Percentiles rank a stretch among this genome's conserved stretches.
Evolutionary conservation across 2,888 invertebrate genomes (phyloP).

Genomic region (Mimachlamys varia): DNA sequence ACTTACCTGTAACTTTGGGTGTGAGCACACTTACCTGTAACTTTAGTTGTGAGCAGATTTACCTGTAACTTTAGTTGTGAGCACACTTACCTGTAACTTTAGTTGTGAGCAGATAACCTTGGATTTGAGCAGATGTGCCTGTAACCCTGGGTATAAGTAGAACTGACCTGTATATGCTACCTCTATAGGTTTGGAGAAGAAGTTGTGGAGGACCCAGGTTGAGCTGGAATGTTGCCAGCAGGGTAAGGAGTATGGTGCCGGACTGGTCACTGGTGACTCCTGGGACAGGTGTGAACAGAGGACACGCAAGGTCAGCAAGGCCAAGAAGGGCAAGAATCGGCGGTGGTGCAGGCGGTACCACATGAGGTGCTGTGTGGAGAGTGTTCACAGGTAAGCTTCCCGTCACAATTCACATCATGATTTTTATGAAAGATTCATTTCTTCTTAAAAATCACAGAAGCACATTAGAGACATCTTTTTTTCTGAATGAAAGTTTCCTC

Average conservation of each 20-base stretch:
- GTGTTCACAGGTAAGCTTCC: background rate
- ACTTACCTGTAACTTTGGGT: too few species aligned
- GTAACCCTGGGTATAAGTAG: too few species aligned
- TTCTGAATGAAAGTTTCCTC: too few species aligned
- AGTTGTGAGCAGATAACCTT: background rate
- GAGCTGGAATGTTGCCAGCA: slow-evolving; percentile 55
- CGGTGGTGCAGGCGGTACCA: slow-evolving; percentile 40
- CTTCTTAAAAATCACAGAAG: too few species aligned
- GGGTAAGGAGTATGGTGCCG: slow-evolving; percentile 49
- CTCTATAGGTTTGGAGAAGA: slow-evolving; percentile 49
- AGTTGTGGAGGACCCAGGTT: slow-evolving; percentile 50
- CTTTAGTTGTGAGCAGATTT: too few species aligned
- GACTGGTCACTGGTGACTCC: slow-evolving; percentile 38
- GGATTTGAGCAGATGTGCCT: too few species aligned
- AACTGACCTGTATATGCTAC: background rate
- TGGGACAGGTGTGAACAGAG: slow-evolving; percentile 52
- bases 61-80: too few species aligned
- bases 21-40: too few species aligned
- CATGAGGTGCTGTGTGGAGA: background rate
- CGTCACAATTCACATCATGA: background rate
- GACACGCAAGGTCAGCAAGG: slow-evolving; percentile 44
- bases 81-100: too few species aligned
- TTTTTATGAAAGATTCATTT: too few species aligned
- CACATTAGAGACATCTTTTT: too few species aligned
- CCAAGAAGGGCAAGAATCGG: slow-evolving; percentile 44